Evolutionary conservation across 2,888 invertebrate genomes (phyloP), one percentile per base, ranked within the genome.

Genomic region (Scaptodrosophila latifasciaeformis): DNA sequence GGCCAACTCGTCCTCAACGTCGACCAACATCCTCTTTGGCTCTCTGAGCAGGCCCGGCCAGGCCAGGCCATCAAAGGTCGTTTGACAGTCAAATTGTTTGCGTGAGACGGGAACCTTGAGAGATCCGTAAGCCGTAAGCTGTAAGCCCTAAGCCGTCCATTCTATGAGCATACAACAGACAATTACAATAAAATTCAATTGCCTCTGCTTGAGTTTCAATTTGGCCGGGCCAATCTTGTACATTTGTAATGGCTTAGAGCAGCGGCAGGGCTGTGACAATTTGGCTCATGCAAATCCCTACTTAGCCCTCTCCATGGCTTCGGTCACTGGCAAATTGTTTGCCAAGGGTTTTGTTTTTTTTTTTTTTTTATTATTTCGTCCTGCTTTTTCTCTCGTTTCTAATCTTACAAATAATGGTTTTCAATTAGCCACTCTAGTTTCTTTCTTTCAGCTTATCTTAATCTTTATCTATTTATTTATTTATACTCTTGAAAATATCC

Each of bases 321-420:
- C 12, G 24, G 7, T 7, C 24, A 72, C 76, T 79, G 70, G 50
- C 76, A 76, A 76, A 78, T 71, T 75, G 76, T 71, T 79, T 3
- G 21, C 5, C n/a, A 24, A 24, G 24, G 24, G 7, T 7, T 7
- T 24, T 15, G 7, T 24, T 24, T 24, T 24, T 5, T 24, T 24
- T 24, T 3, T 7, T 24, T 5, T 7, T 24, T 24, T 24, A 24
- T n/a, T n/a, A n/a, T 7, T 24, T 15, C 5, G 3, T 24, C 7
- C 7, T 5, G 3, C 7, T 24, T 3, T 7, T 24, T 5, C 24
- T 24, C 7, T 24, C 3, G 24, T 24, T 70, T 61, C 75, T 72
- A 74, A 74, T 77, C 72, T 72, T 53, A 67, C 66, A 80, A 80
- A 74, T 80, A 74, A 74, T 72, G 74, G 53, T 54, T 77, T 79